These are phyloP conservation scores for Hydrozoanthus tunicans DNA, from an alignment of 64 coral and sea anemone genomes.

Conservation along the genomic window DNA sequence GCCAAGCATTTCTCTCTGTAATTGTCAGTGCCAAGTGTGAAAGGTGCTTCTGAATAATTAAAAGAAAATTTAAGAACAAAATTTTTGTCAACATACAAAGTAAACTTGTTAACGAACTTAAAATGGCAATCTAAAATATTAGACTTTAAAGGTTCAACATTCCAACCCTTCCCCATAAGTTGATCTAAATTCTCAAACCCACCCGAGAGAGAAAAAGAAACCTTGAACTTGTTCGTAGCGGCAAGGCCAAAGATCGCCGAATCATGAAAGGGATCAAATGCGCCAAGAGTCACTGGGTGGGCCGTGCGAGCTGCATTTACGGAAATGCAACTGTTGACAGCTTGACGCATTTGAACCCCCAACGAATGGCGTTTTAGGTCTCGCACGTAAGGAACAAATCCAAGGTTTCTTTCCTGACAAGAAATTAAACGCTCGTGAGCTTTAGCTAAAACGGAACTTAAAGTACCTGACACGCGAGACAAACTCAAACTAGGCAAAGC, in stretches of 20 bases:
- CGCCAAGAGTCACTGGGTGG: not conserved
- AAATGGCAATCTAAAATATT: conserved; percentile 31
- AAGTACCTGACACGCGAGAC: not conserved
- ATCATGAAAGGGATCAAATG: conserved; percentile 30
- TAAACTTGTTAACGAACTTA: conserved; percentile 24
- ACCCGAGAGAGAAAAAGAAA: conserved; percentile 19
- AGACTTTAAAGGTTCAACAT: conserved; percentile 13
- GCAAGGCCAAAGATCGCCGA: conserved; percentile 18
- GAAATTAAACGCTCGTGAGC: not conserved
- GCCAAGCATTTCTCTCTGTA: too few species aligned
- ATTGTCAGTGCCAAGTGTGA: conserved; percentile 8
- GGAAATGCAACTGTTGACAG: conserved; percentile 24
- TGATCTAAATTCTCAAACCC: conserved; percentile 26
- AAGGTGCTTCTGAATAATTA: conserved; percentile 24
- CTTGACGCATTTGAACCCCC: conserved; percentile 23
- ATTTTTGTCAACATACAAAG: conserved; percentile 33
- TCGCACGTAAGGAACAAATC: conserved; percentile 3
- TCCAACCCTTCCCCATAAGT: conserved; percentile 28
- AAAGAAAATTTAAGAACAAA: conserved; percentile 27
- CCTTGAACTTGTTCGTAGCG: conserved; percentile 24
- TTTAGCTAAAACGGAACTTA: conserved; percentile 15
- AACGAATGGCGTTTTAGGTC: conserved; percentile 44
- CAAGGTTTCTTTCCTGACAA: conserved; percentile 56
- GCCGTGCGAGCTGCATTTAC: conserved; percentile 11
- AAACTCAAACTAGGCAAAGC: not conserved